Base-by-base conservation (phyloP, 2,113 vertebrate genomes). In the Pantherophis guttatus region DNA sequence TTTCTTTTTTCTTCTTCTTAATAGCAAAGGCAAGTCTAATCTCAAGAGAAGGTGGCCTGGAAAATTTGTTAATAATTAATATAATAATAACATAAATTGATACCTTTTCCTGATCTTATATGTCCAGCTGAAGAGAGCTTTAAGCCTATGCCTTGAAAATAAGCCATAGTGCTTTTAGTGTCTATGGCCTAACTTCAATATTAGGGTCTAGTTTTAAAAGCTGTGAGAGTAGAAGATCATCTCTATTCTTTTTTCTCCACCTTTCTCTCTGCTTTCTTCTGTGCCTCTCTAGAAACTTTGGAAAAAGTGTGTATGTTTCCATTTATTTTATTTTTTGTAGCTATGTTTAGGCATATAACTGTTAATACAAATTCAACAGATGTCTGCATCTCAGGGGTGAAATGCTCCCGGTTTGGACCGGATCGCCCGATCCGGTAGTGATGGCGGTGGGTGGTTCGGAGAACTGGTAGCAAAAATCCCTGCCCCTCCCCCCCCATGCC, bases 11-110 rank as follows among this genome's bases (percentile, higher is more conserved):
- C 86, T 54, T 86, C 86, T 54, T 8, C 33, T 58, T 21, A 92
- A 62, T 85, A 93, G 89, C 81, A 88, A 93, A 91, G 24, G 65
- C 24, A 65, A 91, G 33, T 10, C 88, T 86, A 89, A 91, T 90
- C 94, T 59, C 39, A 52, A 62, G 86, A 87, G 48, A 94, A n/a
- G 13, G 44, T 3, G 91, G 89, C 58, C 85, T 1, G 6, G 92
- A 55, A 87, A 81, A n/a, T 52, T 53, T 86, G 26, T 50, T 29
- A 17, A 86, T 58, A 62, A 23, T 26, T 55, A n/a, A 59, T 59
- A 59, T 3, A 59, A 59, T 59, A 59, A 59, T 59, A 23, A 8
- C 19, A 58, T 58, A 59, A 65, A 65, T 12, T 65, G 1, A n/a
- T 13, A 70, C 29, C 11, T 13, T 70, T 70, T n/a, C 26, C 26